Evolutionary conservation across 2,797 vertebrate genomes (phyloP), one percentile per base, ranked within the genome.

Genomic region (Florisuga fusca): DNA sequence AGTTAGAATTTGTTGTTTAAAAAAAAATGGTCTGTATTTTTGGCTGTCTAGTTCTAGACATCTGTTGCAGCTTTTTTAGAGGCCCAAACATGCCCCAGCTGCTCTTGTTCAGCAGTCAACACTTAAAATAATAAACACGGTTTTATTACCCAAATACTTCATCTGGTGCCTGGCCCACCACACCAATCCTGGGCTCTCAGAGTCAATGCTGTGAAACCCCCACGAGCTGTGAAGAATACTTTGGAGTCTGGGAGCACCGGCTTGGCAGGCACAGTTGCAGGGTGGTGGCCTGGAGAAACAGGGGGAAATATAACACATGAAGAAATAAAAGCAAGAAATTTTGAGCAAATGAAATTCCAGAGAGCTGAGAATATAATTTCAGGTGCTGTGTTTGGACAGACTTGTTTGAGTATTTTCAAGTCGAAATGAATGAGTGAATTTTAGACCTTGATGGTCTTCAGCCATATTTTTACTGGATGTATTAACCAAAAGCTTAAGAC

Each of bases 11-110:
- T 15, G 10, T 71, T 85, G 31, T 86, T 73, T 69, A 3, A 41
- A 50, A 41, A 50, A 75, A 90, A 81, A 55, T 43, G 23, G 27
- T 25, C 51, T 50, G 6, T 20, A 15, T 48, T 92, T 91, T 78
- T 83, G 29, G 26, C 68, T 77, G 21, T 61, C 43, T 55, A 36
- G 26, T 53, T 78, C 62, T 36, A 48, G 54, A 58, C 17, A 38
- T 69, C 75, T 80, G 43, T 36, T 77, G 58, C 50, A 78, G 61
- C n/a, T 91, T 92, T 93, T 92, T 74, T 51, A 62, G 88, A 71
- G 57, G 36, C 38, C 31, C 27, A 67, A 69, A 79, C 3, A 0
- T 50, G 26, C 17, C 38, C 5, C 34, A 89, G 68, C 61, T 95
- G 38, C 81, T 93, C 11, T 36, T 83, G 57, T 84, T 91, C 62